Conservation (phyloP, 2,888 invertebrate genomes). For the Brachypterus glaber region DNA sequence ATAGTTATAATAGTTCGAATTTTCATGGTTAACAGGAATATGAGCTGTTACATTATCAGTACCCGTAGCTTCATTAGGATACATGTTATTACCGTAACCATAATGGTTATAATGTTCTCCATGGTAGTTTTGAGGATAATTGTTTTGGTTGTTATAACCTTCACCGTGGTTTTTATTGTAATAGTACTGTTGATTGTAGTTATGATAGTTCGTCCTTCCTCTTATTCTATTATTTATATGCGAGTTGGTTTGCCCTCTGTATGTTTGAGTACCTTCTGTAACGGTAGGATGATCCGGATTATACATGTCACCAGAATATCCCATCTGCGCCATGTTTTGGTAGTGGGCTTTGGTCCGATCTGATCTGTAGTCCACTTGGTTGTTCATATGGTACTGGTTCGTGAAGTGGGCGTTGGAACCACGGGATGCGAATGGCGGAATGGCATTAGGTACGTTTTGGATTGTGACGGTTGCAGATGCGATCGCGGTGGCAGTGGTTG, state of each 20-base stretch:
- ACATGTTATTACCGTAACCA: conserved; percentile 33
- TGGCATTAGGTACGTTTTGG: conserved; percentile 50
- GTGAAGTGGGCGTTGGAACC: conserved; percentile 39
- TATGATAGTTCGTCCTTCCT: conserved; percentile 31
- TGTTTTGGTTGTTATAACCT: conserved; percentile 29
- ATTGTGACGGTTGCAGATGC: conserved; percentile 46
- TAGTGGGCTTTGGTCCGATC: conserved; percentile 33
- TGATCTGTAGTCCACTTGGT: conserved; percentile 33
- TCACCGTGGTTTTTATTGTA: conserved; percentile 44
- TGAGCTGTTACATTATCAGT: conserved; percentile 28
- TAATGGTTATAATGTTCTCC: conserved; percentile 37
- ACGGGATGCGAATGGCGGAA: conserved; percentile 50
- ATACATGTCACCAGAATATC: conserved; percentile 37
- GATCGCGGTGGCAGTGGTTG: conserved; percentile 55
- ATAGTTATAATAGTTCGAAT: conserved; percentile 33
- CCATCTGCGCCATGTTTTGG: conserved; percentile 25
- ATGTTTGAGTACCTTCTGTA: conserved; percentile 33
- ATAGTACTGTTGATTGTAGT: conserved; percentile 44
- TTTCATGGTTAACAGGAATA: conserved; percentile 31
- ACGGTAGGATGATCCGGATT: conserved; percentile 37
- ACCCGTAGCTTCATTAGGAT: conserved; percentile 32
- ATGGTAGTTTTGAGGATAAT: conserved; percentile 34
- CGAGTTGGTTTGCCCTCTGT: conserved; percentile 27
- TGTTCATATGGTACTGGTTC: conserved; percentile 37
- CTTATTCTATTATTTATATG: conserved; percentile 16